Evolutionary conservation across 1,140 invertebrate species (phyloP), one percentile per base, ranked within the genome.

Genomic region (Philopotamus ludificatus): DNA sequence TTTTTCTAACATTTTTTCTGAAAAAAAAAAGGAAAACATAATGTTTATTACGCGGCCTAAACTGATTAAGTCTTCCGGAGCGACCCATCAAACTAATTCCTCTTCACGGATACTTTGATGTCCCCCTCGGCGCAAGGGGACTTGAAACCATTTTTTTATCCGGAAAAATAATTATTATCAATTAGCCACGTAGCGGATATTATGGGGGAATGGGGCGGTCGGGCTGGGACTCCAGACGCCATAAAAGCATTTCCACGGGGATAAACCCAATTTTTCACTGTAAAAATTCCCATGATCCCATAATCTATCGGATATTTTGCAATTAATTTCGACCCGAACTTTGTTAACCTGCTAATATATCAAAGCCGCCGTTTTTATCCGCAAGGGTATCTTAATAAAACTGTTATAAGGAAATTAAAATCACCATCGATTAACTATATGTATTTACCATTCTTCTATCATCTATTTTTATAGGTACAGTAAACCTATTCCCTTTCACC

Each of bases 91-190:
- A 63, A 54, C 41, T 63, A 63, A 63, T 63, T 62, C 41, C 45
- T 26, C 34, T 54, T 45, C 42, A 60, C 16, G 57, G 47, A 45
- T 49, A 49, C 61, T 63, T 49, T 61, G 44, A 45, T 23, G 12
- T 26, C 44, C 47, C 10, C 49, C 49, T 9, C 12, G 44, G 20
- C 45, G 18, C 26, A 34, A 57, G 49, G 57, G 34, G 50, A 4
- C 45, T 22, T 41, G 15, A 42, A n/a, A n/a, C 42, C 16, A 18
- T 44, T 53, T 63, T 28, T 67, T 59, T 60, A 10, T 57, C 45
- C 65, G 59, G 47, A 59, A 53, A 63, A 68, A 68, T 68, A 68
- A 68, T 68, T 64, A 68, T 68, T 68, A 64, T 51, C 66, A 67
- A 67, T 67, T 67, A 59, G 61, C 66, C 66, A 67, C 61, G 61